Evolutionary conservation across 2,113 vertebrate species (phyloP).

Genomic region (Ophiodon elongatus): DNA sequence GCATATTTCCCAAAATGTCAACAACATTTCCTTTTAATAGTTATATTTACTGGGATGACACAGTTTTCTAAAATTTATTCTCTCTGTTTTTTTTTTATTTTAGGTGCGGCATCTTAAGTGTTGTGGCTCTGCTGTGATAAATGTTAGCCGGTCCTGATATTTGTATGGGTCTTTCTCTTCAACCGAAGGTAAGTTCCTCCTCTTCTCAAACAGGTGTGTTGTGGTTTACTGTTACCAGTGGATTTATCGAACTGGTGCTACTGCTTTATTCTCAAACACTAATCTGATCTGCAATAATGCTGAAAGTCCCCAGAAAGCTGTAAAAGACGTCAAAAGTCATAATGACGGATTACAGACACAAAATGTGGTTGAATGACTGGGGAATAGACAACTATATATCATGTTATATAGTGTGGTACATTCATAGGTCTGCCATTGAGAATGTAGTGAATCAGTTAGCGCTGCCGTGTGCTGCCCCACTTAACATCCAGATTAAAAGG

Average conservation of each 20-base stretch:
- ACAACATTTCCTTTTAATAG: not conserved
- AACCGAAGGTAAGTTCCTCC: conserved; percentile 70
- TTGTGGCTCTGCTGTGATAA: conserved; percentile 57
- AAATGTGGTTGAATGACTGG: conserved; percentile 11
- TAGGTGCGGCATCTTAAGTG: conserved; percentile 56
- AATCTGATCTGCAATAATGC: not conserved
- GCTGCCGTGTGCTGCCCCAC: not conserved
- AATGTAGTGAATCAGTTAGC: not conserved
- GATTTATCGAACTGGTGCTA: conserved; percentile 18
- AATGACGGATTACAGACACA: conserved; percentile 7
- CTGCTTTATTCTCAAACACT: not conserved
- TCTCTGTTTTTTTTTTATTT: conserved; percentile 32
- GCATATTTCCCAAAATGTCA: not conserved
- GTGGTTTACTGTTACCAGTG: conserved; percentile 10
- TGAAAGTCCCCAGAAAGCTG: not conserved
- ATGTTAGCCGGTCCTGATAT: conserved; percentile 69
- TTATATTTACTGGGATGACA: not conserved
- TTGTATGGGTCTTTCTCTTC: conserved; percentile 78
- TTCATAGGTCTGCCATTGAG: not conserved
- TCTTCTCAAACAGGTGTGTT: conserved; percentile 7
- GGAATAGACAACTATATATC: conserved; percentile 2
- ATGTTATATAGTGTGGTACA: not conserved
- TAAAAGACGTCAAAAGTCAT: conserved; percentile 5
- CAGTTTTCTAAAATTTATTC: not conserved
- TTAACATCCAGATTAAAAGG: not conserved